Conservation (phyloP, 1,140 invertebrate genomes). For the Aporrectodea caliginosa region DNA sequence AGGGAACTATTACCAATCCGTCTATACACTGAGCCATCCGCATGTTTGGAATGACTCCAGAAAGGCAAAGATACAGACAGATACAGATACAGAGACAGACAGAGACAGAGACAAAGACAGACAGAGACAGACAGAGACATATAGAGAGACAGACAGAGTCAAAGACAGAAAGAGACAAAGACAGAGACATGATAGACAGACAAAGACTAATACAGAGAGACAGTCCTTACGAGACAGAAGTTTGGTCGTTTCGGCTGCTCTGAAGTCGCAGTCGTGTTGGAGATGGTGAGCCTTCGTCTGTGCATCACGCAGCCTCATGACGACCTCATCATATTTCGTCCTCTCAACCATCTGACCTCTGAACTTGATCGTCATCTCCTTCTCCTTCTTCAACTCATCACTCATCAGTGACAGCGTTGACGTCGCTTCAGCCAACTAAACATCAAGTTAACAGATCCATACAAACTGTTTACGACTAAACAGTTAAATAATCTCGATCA, state of each 20-base stretch:
- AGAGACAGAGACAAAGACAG: neutral
- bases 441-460: no score
- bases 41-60: neutral
- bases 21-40: no score
- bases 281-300: neutral
- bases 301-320: neutral
- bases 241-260: neutral
- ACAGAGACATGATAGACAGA: neutral
- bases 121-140: neutral
- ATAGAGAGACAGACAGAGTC: neutral
- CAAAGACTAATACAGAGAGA: neutral
- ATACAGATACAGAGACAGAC: neutral
- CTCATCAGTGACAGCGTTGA: neutral
- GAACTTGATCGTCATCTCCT: neutral
- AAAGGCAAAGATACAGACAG: neutral
- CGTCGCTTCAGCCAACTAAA: neutral
- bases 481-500: neutral
- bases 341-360: neutral
- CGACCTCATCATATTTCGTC: neutral
- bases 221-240: neutral
- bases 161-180: neutral
- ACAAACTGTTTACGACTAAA: neutral
- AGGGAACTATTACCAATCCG: no score
- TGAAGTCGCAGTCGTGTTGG: neutral
- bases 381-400: neutral